Evolutionary conservation across 2,797 vertebrate species (phyloP).

Genomic region (Zenarchopterus dispar): DNA sequence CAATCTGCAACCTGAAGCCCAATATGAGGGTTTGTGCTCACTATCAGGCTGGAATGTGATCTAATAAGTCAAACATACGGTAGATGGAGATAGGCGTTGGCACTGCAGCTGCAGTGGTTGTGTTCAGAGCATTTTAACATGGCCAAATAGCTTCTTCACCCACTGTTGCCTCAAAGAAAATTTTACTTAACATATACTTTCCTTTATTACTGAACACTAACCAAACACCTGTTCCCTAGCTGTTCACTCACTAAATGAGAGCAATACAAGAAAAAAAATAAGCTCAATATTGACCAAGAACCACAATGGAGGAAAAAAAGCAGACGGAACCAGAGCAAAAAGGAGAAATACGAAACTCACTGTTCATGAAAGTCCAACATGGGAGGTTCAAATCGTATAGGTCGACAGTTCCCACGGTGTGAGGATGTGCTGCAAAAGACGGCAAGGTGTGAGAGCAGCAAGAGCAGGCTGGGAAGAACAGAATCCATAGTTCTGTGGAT

Average conservation of each 20-base stretch:
- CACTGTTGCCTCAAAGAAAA: not conserved
- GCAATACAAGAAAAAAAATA: not conserved
- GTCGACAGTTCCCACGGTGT: slow-evolving; percentile 93
- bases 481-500: slow-evolving; percentile 50
- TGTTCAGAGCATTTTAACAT: slow-evolving; percentile 12
- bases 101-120: slow-evolving; percentile 1
- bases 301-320: not conserved
- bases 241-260: not conserved
- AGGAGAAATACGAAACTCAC: slow-evolving; percentile 82
- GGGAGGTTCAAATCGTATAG: slow-evolving; percentile 96
- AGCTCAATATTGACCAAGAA: not conserved
- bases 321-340: not conserved
- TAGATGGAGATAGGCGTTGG: slow-evolving; percentile 8
- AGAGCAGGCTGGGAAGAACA: slow-evolving; percentile 31
- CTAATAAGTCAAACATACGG: not conserved
- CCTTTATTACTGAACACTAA: not conserved
- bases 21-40: slow-evolving; percentile 6
- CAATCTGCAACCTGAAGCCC: slow-evolving; percentile 6
- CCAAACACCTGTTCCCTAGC: not conserved
- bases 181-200: not conserved
- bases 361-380: slow-evolving; percentile 99
- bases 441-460: slow-evolving; percentile 55
- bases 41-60: slow-evolving; percentile 37
- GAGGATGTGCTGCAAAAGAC: slow-evolving; percentile 86
- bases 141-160: slow-evolving; percentile 13